Percentiles rank a stretch among this genome's conserved stretches.
Evolutionary conservation across 2,113 vertebrate species (phyloP).

Genomic region (Blennius ocellaris): DNA sequence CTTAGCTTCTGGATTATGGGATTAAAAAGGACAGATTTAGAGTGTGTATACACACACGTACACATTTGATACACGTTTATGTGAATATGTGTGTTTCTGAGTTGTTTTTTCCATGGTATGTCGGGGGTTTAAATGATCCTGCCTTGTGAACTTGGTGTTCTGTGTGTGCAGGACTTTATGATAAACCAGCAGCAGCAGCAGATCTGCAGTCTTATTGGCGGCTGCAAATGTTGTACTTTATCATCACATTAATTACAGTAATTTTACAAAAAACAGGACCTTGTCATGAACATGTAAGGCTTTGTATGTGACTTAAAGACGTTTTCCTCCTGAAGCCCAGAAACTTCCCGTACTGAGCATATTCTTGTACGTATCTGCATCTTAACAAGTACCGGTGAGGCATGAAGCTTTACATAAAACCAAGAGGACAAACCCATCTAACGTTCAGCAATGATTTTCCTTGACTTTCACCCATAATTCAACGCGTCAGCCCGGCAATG

Average conservation of each 20-base stretch:
- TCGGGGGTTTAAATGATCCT: slow-evolving; percentile 20
- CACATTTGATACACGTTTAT: background rate
- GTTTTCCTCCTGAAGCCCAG: no score
- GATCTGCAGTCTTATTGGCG: background rate
- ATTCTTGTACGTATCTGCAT: background rate
- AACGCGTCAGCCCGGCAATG: background rate
- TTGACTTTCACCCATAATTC: background rate
- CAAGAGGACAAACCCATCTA: background rate
- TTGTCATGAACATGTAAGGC: no score
- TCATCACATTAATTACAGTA: no score
- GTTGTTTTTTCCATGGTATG: slow-evolving; percentile 11
- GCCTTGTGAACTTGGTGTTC: slow-evolving; percentile 23
- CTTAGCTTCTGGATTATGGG: slow-evolving; percentile 71
- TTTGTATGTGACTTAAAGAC: no score
- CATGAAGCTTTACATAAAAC: background rate
- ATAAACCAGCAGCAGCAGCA: background rate
- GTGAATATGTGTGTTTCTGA: background rate
- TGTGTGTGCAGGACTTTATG: background rate
- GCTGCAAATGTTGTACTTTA: background rate
- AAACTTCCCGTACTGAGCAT: no score
- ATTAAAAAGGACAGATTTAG: slow-evolving; percentile 68
- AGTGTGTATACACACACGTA: slow-evolving; percentile 19
- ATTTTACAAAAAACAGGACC: no score
- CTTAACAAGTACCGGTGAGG: background rate
- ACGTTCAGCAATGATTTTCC: no score